These are phyloP conservation scores for Bambusicola thoracicus DNA, from an alignment of 2,113 vertebrate genomes.

Conservation along the genomic window DNA sequence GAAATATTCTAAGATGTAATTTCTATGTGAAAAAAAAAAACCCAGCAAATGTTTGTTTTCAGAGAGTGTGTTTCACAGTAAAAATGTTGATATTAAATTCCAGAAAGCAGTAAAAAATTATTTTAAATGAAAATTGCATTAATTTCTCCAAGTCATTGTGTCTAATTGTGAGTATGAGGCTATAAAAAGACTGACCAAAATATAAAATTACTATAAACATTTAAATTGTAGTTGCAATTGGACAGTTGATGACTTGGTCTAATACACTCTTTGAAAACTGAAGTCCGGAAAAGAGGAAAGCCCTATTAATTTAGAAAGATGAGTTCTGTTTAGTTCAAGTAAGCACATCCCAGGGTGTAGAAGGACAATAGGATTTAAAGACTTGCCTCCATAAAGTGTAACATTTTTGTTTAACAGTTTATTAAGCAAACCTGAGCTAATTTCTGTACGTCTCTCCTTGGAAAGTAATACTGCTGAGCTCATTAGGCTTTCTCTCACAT, in stretches of 20 bases:
- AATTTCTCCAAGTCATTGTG: background rate
- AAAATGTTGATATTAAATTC: background rate
- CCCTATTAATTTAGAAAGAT: background rate
- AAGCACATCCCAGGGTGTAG: background rate
- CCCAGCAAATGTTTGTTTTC: background rate
- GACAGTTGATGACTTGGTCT: background rate
- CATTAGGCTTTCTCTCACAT: background rate
- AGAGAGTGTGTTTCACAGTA: background rate
- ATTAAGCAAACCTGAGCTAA: slow-evolving; percentile 10
- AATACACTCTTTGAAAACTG: background rate
- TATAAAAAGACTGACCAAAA: background rate
- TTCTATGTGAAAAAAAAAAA: background rate
- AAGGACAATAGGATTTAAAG: background rate
- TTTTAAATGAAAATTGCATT: background rate
- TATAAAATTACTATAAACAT: background rate
- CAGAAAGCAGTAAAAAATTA: background rate
- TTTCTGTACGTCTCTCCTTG: slow-evolving; percentile 4
- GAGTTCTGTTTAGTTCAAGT: background rate
- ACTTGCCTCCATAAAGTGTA: background rate
- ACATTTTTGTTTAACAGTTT: slow-evolving; percentile 1
- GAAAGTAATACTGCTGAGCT: background rate
- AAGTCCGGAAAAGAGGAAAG: background rate
- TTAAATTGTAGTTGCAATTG: background rate
- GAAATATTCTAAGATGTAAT: background rate
- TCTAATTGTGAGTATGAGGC: background rate